Conservation (phyloP, 2,113 vertebrate species). For the Miniopterus natalensis region DNA sequence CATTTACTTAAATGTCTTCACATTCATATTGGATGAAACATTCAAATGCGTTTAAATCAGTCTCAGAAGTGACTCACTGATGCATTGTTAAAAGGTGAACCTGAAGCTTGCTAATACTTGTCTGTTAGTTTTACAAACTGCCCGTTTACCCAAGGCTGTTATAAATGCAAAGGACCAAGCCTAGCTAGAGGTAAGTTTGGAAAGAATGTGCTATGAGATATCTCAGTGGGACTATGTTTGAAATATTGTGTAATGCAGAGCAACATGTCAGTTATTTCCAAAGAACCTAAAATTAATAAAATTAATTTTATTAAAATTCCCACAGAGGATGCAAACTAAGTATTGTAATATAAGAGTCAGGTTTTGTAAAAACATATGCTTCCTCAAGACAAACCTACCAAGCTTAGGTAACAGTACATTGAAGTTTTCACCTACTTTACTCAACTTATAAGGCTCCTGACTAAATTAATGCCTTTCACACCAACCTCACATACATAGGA, state of each 20-base stretch:
- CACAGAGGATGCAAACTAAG: neutral
- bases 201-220: neutral
- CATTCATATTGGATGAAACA: slow-evolving; percentile 67
- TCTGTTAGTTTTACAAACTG: slow-evolving; percentile 3
- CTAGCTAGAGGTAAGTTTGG: neutral
- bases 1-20: slow-evolving; percentile 77
- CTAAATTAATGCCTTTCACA: neutral
- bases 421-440: neutral
- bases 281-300: neutral
- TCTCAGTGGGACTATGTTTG: neutral
- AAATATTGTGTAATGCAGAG: neutral
- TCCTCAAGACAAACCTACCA: neutral
- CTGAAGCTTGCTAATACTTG: slow-evolving; percentile 45
- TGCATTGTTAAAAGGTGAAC: slow-evolving; percentile 68
- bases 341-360: neutral
- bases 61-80: slow-evolving; percentile 66
- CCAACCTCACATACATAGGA: accelerated
- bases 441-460: neutral
- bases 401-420: neutral
- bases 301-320: slow-evolving; percentile 2
- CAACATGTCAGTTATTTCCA: neutral
- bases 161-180: neutral
- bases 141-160: neutral
- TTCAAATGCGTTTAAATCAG: slow-evolving; percentile 76
- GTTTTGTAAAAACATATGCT: neutral